Evolutionary conservation across 2,797 vertebrate genomes (phyloP).

Genomic region (Parauchenoglanis punctatus): DNA sequence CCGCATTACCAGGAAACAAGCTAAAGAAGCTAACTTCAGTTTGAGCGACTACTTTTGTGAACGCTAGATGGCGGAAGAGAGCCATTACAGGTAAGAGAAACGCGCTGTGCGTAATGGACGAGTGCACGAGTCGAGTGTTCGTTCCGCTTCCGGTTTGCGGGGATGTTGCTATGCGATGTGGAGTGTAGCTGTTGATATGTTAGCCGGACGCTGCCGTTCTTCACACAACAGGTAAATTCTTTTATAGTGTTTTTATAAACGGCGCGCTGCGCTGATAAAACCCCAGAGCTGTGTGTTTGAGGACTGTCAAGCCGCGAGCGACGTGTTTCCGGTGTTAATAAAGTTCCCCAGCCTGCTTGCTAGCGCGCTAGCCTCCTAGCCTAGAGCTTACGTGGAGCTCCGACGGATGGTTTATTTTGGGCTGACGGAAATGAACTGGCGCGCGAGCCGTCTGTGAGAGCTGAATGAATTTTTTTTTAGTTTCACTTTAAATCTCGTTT

Average conservation of each 20-base stretch:
- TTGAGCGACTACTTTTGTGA: not conserved
- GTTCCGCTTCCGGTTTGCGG: slow-evolving; percentile 23
- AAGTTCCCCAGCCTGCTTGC: not conserved
- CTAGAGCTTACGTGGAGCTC: slow-evolving; percentile 25
- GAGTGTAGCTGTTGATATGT: slow-evolving; percentile 9
- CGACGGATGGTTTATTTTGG: not conserved
- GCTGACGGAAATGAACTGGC: not conserved
- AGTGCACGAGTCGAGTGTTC: not conserved
- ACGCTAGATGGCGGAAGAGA: slow-evolving; percentile 1
- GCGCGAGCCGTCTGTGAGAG: not conserved
- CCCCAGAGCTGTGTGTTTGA: not conserved
- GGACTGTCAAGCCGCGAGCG: not conserved
- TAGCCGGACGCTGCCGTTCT: not conserved
- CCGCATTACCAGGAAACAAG: no score
- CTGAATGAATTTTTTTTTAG: not conserved
- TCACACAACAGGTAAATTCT: slow-evolving; percentile 22
- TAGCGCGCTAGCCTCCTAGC: not conserved
- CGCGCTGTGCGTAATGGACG: not conserved
- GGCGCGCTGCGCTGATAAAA: no score
- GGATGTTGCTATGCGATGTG: slow-evolving; percentile 21
- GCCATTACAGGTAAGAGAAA: not conserved
- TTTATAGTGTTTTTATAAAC: no score
- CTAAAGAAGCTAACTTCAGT: not conserved
- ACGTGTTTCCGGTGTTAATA: not conserved
- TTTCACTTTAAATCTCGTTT: no score